Evolutionary conservation across 2,797 vertebrate genomes (phyloP).

Genomic region (Alectoris magna): DNA sequence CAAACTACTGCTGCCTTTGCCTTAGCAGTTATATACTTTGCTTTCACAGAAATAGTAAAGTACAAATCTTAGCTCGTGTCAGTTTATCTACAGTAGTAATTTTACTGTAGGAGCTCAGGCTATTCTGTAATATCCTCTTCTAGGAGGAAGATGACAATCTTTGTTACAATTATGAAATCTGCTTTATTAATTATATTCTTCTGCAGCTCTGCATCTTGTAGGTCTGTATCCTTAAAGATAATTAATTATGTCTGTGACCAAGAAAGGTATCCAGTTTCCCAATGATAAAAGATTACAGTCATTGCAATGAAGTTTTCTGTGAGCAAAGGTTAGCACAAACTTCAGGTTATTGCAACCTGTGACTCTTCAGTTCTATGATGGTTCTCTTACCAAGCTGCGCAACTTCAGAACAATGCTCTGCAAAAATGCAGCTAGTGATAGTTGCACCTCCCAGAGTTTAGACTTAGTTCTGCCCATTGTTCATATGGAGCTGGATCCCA

Average conservation of each 20-base stretch:
- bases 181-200: slow-evolving; percentile 14
- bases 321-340: background rate
- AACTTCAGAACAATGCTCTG: background rate
- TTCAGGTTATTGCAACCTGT: background rate
- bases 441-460: background rate
- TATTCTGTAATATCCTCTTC: slow-evolving; percentile 23
- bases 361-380: background rate
- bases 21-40: background rate
- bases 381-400: background rate
- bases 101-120: background rate
- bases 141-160: slow-evolving; percentile 6
- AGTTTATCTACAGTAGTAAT: background rate
- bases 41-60: background rate
- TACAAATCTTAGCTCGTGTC: background rate
- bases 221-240: background rate
- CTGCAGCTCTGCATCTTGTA: background rate
- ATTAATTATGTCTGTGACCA: background rate
- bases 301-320: background rate
- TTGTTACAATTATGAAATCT: slow-evolving; percentile 6
- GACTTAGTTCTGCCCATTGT: background rate
- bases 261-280: background rate
- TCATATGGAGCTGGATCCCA: background rate
- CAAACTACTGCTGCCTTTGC: background rate
- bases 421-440: background rate
- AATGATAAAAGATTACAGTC: background rate